Evolutionary conservation across 2,797 vertebrate species (phyloP), one percentile per base, ranked within the genome.

Genomic region (Lagodon rhomboides): DNA sequence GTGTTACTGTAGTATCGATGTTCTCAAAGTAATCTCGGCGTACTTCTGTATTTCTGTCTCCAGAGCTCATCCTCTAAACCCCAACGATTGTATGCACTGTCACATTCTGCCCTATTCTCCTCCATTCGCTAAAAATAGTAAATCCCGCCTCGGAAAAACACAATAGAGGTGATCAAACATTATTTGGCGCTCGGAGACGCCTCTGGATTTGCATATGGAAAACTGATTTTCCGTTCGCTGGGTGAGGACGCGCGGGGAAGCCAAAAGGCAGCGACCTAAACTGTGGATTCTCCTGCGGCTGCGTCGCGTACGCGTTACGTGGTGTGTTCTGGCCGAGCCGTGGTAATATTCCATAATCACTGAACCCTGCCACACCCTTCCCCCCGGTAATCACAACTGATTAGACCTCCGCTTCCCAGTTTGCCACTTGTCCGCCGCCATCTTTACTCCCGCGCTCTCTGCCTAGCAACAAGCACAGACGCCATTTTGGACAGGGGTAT

Each of bases 381-480:
- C 87, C 87, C 87, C 87, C 85, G 51, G 85, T 87, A 87, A 90
- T 92, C 87, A 89, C 77, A 85, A 84, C 82, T 89, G 93, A 92
- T 92, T 89, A 91, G 86, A 90, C 90, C 91, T 91, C 82, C 61
- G 68, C 90, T 90, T 91, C 91, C 85, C 90, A 87, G 83, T 92
- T 92, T 91, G 86, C 89, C 89, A 83, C 87, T 90, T 87, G 77
- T 70, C 79, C 18, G 66, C 90, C 87, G 87, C 93, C 93, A 93
- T 93, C 87, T 93, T 94, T 92, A 88, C 84, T 90, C 82, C 34
- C 25, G 59, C 47, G 23, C 53, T 87, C 80, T 95, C 94, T 95
- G 94, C 95, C 95, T 95, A 95, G 94, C 95, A 95, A 95, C 95
- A 95, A 91, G 92, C 88, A 27, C 34, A 69, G 82, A 81, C 80